Conservation (phyloP, 2,888 invertebrate genomes). For the Tholera decimalis region DNA sequence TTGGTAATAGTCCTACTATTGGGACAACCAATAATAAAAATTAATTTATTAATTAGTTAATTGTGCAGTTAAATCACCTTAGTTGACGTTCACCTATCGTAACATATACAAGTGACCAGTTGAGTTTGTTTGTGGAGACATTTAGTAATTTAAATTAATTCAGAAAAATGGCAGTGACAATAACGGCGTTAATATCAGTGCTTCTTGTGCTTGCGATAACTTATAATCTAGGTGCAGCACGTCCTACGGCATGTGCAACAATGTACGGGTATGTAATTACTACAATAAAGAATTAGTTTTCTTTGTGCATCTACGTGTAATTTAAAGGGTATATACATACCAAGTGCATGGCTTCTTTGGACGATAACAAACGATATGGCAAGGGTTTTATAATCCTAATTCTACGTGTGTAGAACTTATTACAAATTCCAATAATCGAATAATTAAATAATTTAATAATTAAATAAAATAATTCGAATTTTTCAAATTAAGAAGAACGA, state of each 20-base stretch:
- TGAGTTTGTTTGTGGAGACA: slow-evolving; percentile 47
- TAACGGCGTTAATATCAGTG: slow-evolving; percentile 55
- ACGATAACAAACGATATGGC: too few relatives aligned
- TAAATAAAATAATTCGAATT: too few relatives aligned
- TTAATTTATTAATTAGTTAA: slow-evolving; percentile 58
- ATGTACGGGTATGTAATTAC: slow-evolving; percentile 53
- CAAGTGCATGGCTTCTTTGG: too few relatives aligned
- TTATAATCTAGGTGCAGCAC: slow-evolving; percentile 65
- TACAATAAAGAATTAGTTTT: slow-evolving; percentile 5
- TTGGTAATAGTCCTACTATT: slow-evolving; percentile 73
- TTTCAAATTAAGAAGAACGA: too few relatives aligned
- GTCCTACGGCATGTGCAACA: slow-evolving; percentile 52
- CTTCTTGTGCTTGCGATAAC: slow-evolving; percentile 67
- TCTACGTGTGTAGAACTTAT: too few relatives aligned
- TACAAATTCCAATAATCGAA: too few relatives aligned
- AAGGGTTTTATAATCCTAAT: too few relatives aligned
- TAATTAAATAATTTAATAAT: too few relatives aligned
- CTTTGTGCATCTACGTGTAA: not conserved
- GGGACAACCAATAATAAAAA: slow-evolving; percentile 68
- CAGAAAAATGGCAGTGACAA: slow-evolving; percentile 62
- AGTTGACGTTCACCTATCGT: slow-evolving; percentile 55
- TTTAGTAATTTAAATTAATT: slow-evolving; percentile 41
- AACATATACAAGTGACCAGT: slow-evolving; percentile 61
- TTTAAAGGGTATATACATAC: too few relatives aligned
- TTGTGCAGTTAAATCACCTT: slow-evolving; percentile 56